Evolutionary conservation across 2,113 vertebrate genomes (phyloP).

Genomic region (Clarias batrachus): DNA sequence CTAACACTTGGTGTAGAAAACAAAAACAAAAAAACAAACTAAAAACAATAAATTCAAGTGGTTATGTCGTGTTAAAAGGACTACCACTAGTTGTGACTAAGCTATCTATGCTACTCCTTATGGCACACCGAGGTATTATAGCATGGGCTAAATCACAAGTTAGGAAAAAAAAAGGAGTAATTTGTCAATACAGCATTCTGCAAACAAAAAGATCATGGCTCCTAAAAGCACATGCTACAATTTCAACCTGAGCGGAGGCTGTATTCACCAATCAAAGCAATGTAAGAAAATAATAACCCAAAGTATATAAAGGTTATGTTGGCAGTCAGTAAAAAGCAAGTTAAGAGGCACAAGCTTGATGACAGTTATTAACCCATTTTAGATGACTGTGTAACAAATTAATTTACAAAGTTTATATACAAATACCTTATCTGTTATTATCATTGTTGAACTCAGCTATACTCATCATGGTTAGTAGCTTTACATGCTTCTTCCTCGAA

Average conservation of each 20-base stretch:
- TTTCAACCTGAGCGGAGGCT: slow-evolving; percentile 74
- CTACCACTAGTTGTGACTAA: slow-evolving; percentile 52
- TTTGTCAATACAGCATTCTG: slow-evolving; percentile 59
- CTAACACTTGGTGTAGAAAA: slow-evolving; percentile 9
- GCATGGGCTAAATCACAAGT: slow-evolving; percentile 70
- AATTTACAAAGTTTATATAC: slow-evolving; percentile 99
- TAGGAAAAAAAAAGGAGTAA: slow-evolving; percentile 53
- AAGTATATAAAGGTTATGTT: slow-evolving; percentile 78
- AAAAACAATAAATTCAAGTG: slow-evolving; percentile 18
- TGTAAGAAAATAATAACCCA: slow-evolving; percentile 45
- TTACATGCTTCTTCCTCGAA: slow-evolving; percentile 79
- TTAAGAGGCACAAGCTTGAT: slow-evolving; percentile 85
- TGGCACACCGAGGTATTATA: slow-evolving; percentile 70
- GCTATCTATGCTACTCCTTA: slow-evolving; percentile 65
- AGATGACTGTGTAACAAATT: slow-evolving; percentile 80
- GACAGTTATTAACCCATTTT: slow-evolving; percentile 87
- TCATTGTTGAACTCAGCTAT: slow-evolving; percentile 70
- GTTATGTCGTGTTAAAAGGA: slow-evolving; percentile 24
- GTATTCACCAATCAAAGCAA: slow-evolving; percentile 67
- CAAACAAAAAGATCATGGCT: slow-evolving; percentile 68
- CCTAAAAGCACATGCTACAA: slow-evolving; percentile 76
- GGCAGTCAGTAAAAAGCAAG: slow-evolving; percentile 85
- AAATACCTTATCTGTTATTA: slow-evolving; percentile 66
- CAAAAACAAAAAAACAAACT: neutral
- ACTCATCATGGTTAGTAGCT: slow-evolving; percentile 88